A percentile compares a stretch with the other conserved stretches of the same genome.
Conservation (phyloP, 2,113 vertebrate genomes). For the Ptilonorhynchus violaceus region DNA sequence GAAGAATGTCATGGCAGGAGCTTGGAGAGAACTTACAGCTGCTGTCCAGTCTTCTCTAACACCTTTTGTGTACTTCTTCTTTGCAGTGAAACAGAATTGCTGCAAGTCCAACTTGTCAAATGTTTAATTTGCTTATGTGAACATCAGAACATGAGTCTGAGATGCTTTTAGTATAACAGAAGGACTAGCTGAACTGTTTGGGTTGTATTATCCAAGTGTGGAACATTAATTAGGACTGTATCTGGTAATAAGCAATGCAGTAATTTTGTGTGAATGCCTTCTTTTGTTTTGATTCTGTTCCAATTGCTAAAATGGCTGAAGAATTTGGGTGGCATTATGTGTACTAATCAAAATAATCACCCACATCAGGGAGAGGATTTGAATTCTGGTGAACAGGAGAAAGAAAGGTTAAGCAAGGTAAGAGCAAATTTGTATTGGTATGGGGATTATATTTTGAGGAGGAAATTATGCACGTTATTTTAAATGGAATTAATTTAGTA, state of each 20-base stretch:
- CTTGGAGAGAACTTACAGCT: not conserved
- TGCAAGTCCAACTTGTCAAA: not conserved
- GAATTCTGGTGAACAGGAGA: not conserved
- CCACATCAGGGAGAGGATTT: slow-evolving; percentile 31
- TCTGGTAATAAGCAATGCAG: not conserved
- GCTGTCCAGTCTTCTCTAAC: not conserved
- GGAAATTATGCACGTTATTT: not conserved
- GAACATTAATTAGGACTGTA: slow-evolving; percentile 8
- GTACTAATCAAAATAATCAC: slow-evolving; percentile 43
- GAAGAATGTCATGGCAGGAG: not conserved
- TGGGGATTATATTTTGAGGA: not conserved
- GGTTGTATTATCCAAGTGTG: not conserved
- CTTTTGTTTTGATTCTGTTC: slow-evolving; percentile 42
- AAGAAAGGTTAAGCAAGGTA: slow-evolving; percentile 38
- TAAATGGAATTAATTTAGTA: not conserved
- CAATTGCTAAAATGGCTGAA: slow-evolving; percentile 30
- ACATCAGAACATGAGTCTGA: not conserved
- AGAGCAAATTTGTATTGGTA: not conserved
- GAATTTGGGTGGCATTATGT: slow-evolving; percentile 31
- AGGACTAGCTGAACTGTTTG: not conserved
- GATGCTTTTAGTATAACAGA: not conserved
- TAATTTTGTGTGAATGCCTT: not conserved
- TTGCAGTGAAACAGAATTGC: not conserved
- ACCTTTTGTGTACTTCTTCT: not conserved
- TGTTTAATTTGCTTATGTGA: not conserved